Evolutionary conservation across 2,797 vertebrate species (phyloP).

Genomic region (Yasuhikotakia modesta): DNA sequence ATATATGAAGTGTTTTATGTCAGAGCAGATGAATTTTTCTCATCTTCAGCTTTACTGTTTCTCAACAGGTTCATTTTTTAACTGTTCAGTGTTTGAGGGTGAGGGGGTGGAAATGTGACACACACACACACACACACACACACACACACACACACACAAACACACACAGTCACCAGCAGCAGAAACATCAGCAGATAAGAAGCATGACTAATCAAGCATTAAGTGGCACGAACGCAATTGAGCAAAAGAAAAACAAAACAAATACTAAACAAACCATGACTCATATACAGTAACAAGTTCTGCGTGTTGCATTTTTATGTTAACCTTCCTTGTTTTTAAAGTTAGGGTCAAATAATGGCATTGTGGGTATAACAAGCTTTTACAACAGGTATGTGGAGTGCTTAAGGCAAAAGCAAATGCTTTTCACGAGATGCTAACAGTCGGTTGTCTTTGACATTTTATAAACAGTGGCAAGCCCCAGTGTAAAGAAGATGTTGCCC

Average conservation of each 20-base stretch:
- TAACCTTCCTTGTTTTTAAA: neutral
- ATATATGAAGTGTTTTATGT: constrained; percentile 11
- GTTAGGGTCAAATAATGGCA: neutral
- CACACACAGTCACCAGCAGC: no score
- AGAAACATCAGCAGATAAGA: constrained; percentile 27
- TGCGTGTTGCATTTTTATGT: constrained; percentile 1
- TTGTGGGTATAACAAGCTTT: neutral
- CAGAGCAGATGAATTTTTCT: constrained; percentile 1
- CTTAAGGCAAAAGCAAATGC: neutral
- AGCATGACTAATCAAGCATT: constrained; percentile 72
- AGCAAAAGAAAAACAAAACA: constrained; percentile 67
- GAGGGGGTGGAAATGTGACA: constrained; percentile 29
- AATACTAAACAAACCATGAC: constrained; percentile 69
- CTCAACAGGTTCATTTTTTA: constrained; percentile 27
- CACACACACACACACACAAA: no score
- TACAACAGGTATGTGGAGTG: neutral
- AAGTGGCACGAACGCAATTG: constrained; percentile 66
- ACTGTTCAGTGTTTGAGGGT: neutral
- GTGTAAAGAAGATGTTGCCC: constrained; percentile 3
- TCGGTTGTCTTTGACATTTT: neutral
- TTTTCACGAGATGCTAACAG: neutral
- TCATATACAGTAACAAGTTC: constrained; percentile 60
- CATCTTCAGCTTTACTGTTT: constrained; percentile 2
- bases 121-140: neutral
- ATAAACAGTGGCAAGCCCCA: no score